Conservation (phyloP, 2,797 vertebrate genomes). For the Fratercula arctica region DNA sequence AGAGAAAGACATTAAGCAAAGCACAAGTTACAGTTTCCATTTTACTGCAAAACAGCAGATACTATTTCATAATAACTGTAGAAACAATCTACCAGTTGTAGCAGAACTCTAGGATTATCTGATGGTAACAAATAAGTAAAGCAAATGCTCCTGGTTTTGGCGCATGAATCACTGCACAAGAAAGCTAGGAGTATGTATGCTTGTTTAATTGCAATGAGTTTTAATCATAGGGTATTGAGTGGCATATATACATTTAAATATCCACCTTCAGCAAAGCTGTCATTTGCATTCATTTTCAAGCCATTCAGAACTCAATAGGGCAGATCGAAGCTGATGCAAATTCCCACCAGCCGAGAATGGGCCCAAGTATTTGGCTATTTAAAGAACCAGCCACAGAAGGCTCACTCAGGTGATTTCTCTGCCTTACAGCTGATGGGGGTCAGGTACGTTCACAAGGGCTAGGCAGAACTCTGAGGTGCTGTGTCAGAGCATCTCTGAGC, state of each 20-base stretch:
- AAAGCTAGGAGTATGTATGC: not conserved
- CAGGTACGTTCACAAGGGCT: not conserved
- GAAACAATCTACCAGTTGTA: not conserved
- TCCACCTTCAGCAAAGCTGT: not conserved
- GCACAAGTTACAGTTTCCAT: slow-evolving; percentile 15
- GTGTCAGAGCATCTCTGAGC: not conserved
- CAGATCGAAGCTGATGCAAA: not conserved
- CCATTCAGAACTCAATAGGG: not conserved
- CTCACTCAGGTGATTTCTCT: not conserved
- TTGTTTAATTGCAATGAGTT: not conserved
- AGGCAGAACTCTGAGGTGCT: not conserved
- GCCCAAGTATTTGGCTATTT: not conserved
- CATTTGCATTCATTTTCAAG: not conserved
- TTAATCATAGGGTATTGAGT: not conserved
- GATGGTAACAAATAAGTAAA: not conserved
- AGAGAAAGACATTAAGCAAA: slow-evolving; percentile 24
- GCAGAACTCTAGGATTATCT: not conserved
- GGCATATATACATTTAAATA: not conserved
- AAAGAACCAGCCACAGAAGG: not conserved
- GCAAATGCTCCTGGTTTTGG: fast-evolving
- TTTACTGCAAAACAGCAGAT: slow-evolving; percentile 25
- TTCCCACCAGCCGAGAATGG: not conserved
- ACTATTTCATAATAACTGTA: slow-evolving; percentile 11
- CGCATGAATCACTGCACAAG: not conserved
- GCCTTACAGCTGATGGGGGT: not conserved